Percentiles rank a stretch among this genome's conserved stretches.
Evolutionary conservation across 2,888 invertebrate species (phyloP).

Genomic region (Pachydiplax longipennis): DNA sequence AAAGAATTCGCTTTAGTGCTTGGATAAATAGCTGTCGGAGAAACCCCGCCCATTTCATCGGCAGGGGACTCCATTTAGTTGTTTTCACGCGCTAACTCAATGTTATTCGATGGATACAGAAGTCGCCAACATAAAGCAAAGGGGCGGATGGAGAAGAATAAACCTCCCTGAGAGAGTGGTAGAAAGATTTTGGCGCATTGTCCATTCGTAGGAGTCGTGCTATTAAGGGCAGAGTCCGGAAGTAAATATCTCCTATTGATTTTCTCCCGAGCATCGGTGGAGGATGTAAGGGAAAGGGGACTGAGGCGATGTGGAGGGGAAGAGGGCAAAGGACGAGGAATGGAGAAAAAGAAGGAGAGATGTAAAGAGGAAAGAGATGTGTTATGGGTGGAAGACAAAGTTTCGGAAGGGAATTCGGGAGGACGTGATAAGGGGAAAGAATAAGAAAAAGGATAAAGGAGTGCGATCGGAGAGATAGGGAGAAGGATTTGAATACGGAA

Average conservation of each 20-base stretch:
- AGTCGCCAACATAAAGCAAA: too few relatives aligned
- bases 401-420: neutral
- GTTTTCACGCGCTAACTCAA: too few relatives aligned
- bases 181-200: constrained; percentile 2
- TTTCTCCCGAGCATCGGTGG: constrained; percentile 1
- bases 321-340: neutral
- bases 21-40: too few relatives aligned
- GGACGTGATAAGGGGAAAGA: neutral
- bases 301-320: neutral
- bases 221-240: constrained; percentile 12
- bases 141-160: too few relatives aligned
- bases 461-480: neutral
- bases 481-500: neutral
- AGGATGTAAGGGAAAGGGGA: neutral
- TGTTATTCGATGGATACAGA: too few relatives aligned
- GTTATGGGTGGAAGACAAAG: neutral
- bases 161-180: neutral
- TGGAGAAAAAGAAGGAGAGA: neutral
- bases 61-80: too few relatives aligned
- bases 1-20: too few relatives aligned
- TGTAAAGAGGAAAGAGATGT: neutral
- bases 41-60: too few relatives aligned
- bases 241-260: constrained; percentile 27
- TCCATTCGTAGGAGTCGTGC: neutral
- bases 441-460: neutral